Evolutionary conservation across 2,888 invertebrate genomes (phyloP), one percentile per base, ranked within the genome.

Genomic region (Papilio gigon): DNA sequence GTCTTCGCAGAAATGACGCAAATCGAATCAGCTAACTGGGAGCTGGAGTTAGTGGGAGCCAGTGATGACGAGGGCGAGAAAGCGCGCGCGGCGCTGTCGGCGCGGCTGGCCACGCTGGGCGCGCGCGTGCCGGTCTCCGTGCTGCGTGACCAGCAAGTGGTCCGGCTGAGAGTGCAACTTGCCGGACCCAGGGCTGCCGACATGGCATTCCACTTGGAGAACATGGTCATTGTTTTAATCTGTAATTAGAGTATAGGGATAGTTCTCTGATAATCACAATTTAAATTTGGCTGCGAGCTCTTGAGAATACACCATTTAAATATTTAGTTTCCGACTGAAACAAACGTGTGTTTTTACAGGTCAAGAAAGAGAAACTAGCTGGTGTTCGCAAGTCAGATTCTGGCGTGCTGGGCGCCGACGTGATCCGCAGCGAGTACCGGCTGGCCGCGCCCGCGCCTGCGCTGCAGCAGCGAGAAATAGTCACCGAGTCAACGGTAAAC

Each of bases 151-250:
- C 94, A 73, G 80, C 91, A 62, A 82, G 93, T 68, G 84, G 93
- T 83, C 81, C 92, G 79, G 83, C 92, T 84, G 78, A 92, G 93
- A 37, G 95, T 95, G 67, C 92, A 95, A 58, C 87, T 97, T 4
- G 91, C 94, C 68, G 96, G 96, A 4, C 93, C 94, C 1, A 94
- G 94, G 73, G 96, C 97, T 77, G 95, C 96, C 0, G 97, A 97
- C 81, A 93, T 96, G 44, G 95, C 96, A 0, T 97, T 95, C 80
- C 94, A 95, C 77, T 92, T 97, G 56, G 97, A 97, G 83, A 95
- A 96, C 84, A 93, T 96, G 93, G 96, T 96, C 75, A 89, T 93
- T 77, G 22, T 47, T 11, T 4, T 11, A 22, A 47, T 9, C 11
- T 17, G 11, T 22, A 22, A 20, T 12, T 22, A 47, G 11, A 22